Evolutionary conservation across 2,113 vertebrate species (phyloP).

Genomic region (Paramormyrops kingsleyae): DNA sequence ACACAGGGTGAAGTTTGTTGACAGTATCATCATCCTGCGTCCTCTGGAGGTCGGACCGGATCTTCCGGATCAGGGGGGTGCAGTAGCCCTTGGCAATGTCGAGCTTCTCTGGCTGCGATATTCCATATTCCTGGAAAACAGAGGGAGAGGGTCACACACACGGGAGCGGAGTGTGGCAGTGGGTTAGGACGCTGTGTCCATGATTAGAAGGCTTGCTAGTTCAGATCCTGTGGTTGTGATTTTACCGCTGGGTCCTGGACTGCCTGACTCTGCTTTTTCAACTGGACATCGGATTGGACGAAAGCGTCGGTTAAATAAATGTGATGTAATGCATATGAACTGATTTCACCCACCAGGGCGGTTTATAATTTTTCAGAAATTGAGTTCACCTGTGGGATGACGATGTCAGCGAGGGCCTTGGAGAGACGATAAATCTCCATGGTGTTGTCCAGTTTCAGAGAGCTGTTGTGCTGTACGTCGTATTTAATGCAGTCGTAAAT

Average conservation of each 20-base stretch:
- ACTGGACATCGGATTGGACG: not conserved
- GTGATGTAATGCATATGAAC: not conserved
- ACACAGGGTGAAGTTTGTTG: conserved; percentile 84
- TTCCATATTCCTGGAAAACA: conserved; percentile 75
- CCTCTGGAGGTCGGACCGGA: conserved; percentile 81
- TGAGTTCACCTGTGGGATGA: conserved; percentile 76
- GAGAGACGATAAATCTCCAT: conserved; percentile 84
- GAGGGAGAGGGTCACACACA: not conserved
- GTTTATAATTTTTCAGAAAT: not conserved
- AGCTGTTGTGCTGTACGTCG: conserved; percentile 80
- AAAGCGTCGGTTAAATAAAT: not conserved
- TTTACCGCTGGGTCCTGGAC: not conserved
- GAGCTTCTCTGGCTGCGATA: conserved; percentile 76
- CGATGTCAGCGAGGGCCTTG: conserved; percentile 81
- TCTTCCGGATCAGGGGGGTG: conserved; percentile 80
- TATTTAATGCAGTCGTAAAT: conserved; percentile 90
- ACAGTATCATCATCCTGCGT: conserved; percentile 89
- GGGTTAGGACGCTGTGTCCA: not conserved
- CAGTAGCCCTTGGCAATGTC: conserved; percentile 89
- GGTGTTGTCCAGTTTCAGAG: conserved; percentile 75
- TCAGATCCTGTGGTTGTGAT: not conserved
- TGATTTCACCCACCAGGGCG: not conserved
- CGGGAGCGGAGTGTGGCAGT: not conserved
- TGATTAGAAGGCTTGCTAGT: not conserved
- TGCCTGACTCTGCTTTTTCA: not conserved